Evolutionary conservation across 1,140 invertebrate genomes (phyloP).

Genomic region (Danaus plexippus): DNA sequence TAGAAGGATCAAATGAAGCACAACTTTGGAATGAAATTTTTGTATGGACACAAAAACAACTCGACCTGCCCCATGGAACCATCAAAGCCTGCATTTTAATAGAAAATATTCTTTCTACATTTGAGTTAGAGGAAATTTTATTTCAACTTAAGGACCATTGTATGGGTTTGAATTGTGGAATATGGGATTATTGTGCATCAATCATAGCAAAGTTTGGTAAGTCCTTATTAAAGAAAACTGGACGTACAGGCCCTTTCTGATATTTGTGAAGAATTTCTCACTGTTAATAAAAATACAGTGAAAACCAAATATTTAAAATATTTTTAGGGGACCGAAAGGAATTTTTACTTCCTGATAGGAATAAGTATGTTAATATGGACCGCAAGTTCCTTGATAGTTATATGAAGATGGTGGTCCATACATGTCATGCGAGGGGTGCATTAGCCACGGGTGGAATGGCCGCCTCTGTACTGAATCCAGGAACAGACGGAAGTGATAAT

Average conservation of each 20-base stretch:
- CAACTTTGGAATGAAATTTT: conserved; percentile 82
- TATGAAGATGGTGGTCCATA: conserved; percentile 74
- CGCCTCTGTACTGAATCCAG: conserved; percentile 71
- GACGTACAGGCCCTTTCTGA: too few relatives aligned
- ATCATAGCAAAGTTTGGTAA: conserved; percentile 80
- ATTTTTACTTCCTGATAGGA: conserved; percentile 79
- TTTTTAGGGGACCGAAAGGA: conserved; percentile 69
- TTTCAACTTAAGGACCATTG: conserved; percentile 78
- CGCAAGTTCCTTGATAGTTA: conserved; percentile 77
- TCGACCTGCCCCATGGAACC: conserved; percentile 73
- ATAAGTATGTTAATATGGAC: conserved; percentile 79
- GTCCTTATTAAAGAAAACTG: conserved; percentile 6
- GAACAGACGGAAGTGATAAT: conserved; percentile 42
- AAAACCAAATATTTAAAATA: background rate
- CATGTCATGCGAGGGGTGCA: conserved; percentile 75
- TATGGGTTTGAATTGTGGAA: conserved; percentile 81
- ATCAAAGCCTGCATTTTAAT: conserved; percentile 83
- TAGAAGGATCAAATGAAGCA: conserved; percentile 78
- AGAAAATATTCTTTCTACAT: conserved; percentile 79
- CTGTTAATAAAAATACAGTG: too few relatives aligned
- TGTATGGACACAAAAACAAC: conserved; percentile 75
- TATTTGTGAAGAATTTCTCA: too few relatives aligned
- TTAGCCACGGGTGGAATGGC: conserved; percentile 82
- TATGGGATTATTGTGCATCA: conserved; percentile 84
- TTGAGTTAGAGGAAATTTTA: conserved; percentile 81